These are phyloP conservation scores for Saccostrea cuccullata DNA, from an alignment of 1,140 invertebrate species.

Conservation along the genomic window DNA sequence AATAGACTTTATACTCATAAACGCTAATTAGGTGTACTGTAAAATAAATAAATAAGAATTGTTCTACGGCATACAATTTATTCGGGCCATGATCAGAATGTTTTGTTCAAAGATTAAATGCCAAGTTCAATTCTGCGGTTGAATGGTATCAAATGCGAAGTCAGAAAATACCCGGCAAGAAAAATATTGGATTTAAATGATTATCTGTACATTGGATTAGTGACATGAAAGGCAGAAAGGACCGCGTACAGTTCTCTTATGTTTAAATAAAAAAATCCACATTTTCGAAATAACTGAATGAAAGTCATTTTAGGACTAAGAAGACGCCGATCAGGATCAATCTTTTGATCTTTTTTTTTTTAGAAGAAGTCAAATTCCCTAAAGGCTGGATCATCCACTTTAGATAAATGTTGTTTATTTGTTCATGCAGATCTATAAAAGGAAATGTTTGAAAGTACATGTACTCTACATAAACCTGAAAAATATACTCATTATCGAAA, in stretches of 20 bases:
- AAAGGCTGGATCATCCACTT: too few relatives aligned
- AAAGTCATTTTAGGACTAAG: neutral
- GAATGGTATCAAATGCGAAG: conserved; percentile 1
- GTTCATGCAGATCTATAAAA: too few relatives aligned
- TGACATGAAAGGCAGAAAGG: neutral
- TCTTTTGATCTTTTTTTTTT: too few relatives aligned
- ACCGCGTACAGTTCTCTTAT: neutral
- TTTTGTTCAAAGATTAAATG: conserved; percentile 16
- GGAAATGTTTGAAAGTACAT: too few relatives aligned
- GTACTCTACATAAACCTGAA: too few relatives aligned
- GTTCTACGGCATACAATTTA: neutral
- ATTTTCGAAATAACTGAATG: neutral
- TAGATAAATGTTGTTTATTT: too few relatives aligned
- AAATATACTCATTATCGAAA: too few relatives aligned
- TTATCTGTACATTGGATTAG: neutral
- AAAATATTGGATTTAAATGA: neutral
- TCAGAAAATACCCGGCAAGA: conserved; percentile 5
- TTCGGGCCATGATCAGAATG: neutral
- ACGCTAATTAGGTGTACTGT: neutral
- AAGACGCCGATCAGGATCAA: too few relatives aligned
- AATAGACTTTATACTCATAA: neutral
- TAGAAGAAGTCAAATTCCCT: too few relatives aligned
- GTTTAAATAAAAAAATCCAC: neutral
- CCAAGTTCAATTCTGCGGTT: conserved; percentile 17
- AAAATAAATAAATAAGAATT: neutral